Evolutionary conservation across 2,888 invertebrate genomes (phyloP).

Genomic region (Amphipoea oculea): DNA sequence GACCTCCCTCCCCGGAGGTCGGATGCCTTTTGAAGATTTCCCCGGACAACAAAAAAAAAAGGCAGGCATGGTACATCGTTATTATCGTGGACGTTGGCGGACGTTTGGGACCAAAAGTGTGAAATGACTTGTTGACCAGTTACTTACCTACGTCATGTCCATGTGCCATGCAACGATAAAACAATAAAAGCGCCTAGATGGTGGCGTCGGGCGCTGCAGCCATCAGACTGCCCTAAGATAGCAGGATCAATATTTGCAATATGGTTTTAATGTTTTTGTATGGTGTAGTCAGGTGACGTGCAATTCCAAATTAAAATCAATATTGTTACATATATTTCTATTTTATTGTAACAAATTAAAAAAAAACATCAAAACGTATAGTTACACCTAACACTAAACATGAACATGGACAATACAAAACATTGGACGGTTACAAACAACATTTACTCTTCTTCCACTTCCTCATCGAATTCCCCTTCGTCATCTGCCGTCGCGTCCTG

Average conservation of each 20-base stretch:
- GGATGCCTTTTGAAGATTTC: too few relatives aligned
- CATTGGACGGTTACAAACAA: conserved; percentile 67
- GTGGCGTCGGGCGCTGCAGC: too few relatives aligned
- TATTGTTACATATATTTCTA: conserved; percentile 37
- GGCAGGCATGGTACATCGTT: too few relatives aligned
- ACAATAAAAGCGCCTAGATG: too few relatives aligned
- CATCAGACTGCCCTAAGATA: neutral
- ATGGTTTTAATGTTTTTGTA: neutral
- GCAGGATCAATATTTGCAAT: too few relatives aligned
- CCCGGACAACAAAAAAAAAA: too few relatives aligned
- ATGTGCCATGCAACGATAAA: too few relatives aligned
- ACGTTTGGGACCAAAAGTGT: too few relatives aligned
- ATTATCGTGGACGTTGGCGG: too few relatives aligned
- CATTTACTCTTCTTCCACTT: conserved; percentile 80
- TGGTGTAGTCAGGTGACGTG: neutral
- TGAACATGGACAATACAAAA: conserved; percentile 71
- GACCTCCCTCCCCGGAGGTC: too few relatives aligned
- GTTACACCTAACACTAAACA: conserved; percentile 79
- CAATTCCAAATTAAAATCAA: conserved; percentile 6
- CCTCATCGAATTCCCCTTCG: conserved; percentile 95
- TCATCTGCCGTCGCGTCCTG: conserved; percentile 97
- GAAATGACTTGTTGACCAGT: too few relatives aligned
- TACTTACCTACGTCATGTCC: too few relatives aligned
- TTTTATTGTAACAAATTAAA: conserved; percentile 63
- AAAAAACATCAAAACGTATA: conserved; percentile 69